Evolutionary conservation across 2,113 vertebrate species (phyloP), one percentile per base, ranked within the genome.

Genomic region (Actenoides hombroni): DNA sequence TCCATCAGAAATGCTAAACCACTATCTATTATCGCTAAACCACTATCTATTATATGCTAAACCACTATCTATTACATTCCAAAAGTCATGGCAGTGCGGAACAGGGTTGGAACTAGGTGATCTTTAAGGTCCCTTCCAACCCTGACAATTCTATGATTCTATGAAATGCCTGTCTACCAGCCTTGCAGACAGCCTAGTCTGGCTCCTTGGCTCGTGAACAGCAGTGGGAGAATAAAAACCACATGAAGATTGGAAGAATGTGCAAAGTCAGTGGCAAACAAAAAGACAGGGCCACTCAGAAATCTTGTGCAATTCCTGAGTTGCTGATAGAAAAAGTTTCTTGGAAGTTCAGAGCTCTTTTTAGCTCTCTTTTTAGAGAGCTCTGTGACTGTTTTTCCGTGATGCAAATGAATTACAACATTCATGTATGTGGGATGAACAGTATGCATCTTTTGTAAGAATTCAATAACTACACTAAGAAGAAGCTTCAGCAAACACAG

Each of bases 211-310:
- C 87, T 83, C 77, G 13, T 68, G 42, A 86, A 61, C 44, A 63
- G 60, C 91, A 87, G 74, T 88, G 94, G 88, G 51, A 95, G n/a
- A 11, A 42, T 26, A 42, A 84, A 97, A 96, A 95, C 91, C 49
- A 74, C 88, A 96, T 9, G 46, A 94, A 95, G 79, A 96, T 2
- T 64, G 69, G 60, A 90, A 95, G 95, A 94, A 94, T 54, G 79
- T 96, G 73, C 81, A 95, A 92, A 95, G 87, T 65, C 75, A 87
- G 82, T 71, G 25, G 68, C 92, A 92, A 94, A 82, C 60, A 64
- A 80, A 83, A 82, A 83, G 57, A 81, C 75, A 79, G 9, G 1
- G 68, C 49, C 67, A 78, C 79, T 89, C 59, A 57, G 59, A 84
- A 91, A 74, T 19, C 65, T 82, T 0, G 5, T 59, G 61, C 53